Evolutionary conservation across 2,797 vertebrate species (phyloP), one percentile per base, ranked within the genome.

Genomic region (Macrochelys suwanniensis): DNA sequence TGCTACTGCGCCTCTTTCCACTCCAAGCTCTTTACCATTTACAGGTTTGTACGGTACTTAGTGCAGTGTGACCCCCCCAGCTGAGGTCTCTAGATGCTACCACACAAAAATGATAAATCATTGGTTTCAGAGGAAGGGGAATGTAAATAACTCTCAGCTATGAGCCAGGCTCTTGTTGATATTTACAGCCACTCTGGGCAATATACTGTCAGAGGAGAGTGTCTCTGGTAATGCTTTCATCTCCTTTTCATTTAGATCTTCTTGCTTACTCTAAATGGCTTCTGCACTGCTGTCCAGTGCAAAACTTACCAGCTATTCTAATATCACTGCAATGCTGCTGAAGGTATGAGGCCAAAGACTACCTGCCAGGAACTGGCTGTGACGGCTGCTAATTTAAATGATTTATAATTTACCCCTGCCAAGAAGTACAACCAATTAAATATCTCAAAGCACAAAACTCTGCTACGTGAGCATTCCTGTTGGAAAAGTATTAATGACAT

Each of bases 291-390:
- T 31, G 26, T 33, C 79, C 68, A 42, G 68, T 94, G 90, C 89
- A 93, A 82, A 92, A 53, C 77, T 83, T 28, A 1, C 68, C 0
- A 21, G 37, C 79, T 86, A 45, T 7, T 51, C 33, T 56, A 16
- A 77, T 74, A 88, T 33, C 2, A 9, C 80, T 93, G 89, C 80
- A 0, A 3, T 59, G 84, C 85, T 91, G 82, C 87, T 23, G 57
- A 77, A 93, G 33, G 79, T 76, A 85, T 33, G 68, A 61, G 91
- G 51, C 74, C 90, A 85, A 82, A 87, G n/a, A 95, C 4, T 92
- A 88, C 87, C 90, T 95, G 92, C 84, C 90, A 96, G 78, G 85
- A 95, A 96, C 10, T 82, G 7, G 57, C 86, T 91, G 80, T 90
- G 74, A 68, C 0, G 4, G 89, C 68, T 86, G 26, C 61, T 92